Evolutionary conservation across 2,797 vertebrate genomes (phyloP).

Genomic region (Syndactyla subalaris): DNA sequence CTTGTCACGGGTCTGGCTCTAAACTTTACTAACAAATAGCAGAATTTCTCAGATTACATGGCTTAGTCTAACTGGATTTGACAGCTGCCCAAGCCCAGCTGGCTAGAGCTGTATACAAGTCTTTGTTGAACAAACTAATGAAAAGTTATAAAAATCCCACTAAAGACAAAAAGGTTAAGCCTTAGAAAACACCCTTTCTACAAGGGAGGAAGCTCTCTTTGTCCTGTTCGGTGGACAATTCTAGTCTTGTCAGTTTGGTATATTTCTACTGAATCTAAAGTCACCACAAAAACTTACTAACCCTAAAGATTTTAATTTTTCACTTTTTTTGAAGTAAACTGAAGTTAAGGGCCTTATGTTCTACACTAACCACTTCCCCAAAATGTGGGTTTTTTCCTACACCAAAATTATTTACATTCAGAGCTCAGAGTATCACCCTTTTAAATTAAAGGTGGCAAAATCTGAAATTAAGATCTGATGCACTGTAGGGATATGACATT

Average conservation of each 20-base stretch:
- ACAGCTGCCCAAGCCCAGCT: not conserved
- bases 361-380: not conserved
- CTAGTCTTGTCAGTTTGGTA: not conserved
- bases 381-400: not conserved
- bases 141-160: not conserved
- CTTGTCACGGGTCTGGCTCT: not conserved
- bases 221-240: not conserved
- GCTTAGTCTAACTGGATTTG: not conserved
- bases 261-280: not conserved
- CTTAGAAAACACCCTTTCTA: not conserved
- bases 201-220: not conserved
- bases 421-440: not conserved
- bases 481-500: not conserved
- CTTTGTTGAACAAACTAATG: not conserved
- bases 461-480: not conserved
- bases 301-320: not conserved
- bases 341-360: not conserved
- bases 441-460: not conserved
- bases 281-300: not conserved
- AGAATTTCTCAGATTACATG: conserved; percentile 25
- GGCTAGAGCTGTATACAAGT: not conserved
- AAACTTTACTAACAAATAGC: not conserved
- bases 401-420: not conserved
- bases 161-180: not conserved
- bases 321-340: not conserved